Percentiles rank a stretch among this genome's conserved stretches.
phyloP scores from a whole-genome alignment of 2,888 invertebrate species.

The Drosophila pseudotalamancana region DNA sequence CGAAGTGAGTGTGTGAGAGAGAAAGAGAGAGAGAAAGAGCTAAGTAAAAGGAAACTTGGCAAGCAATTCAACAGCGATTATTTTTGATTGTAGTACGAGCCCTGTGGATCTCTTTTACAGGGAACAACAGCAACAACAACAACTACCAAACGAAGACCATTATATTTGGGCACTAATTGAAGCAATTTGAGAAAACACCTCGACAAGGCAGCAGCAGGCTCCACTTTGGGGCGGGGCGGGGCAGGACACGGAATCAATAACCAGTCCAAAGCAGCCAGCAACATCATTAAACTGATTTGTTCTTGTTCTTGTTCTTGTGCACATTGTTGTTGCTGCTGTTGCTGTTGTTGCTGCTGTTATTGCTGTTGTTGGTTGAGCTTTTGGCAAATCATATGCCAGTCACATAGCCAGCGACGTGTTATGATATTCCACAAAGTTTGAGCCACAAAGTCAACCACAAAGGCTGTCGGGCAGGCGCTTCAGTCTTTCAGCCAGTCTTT shows the following conservation, averaged over 20 bases:
- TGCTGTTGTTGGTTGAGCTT: conserved; percentile 25
- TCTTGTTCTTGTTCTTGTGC: conserved; percentile 27
- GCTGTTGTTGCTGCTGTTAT: not conserved
- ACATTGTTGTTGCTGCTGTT: conserved; percentile 7
- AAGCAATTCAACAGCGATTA: conserved; percentile 72
- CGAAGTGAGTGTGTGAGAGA: no score
- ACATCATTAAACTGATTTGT: conserved; percentile 60
- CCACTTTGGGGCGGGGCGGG: conserved; percentile 29
- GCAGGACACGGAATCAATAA: conserved; percentile 66
- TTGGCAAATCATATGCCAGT: conserved; percentile 73
- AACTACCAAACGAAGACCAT: conserved; percentile 70
- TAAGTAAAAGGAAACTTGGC: conserved; percentile 63
- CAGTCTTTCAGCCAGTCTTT: not conserved
- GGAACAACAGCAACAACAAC: conserved; percentile 17
- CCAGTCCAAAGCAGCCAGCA: conserved; percentile 41
- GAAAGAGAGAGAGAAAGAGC: not conserved
- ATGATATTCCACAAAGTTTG: conserved; percentile 63
- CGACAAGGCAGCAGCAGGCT: conserved; percentile 28
- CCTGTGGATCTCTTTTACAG: conserved; percentile 17
- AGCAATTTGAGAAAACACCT: conserved; percentile 77
- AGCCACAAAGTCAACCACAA: conserved; percentile 59
- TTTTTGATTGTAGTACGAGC: conserved; percentile 61
- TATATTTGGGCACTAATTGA: conserved; percentile 79
- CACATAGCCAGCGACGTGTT: conserved; percentile 76
- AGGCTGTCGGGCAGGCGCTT: conserved; percentile 56